A percentile compares a stretch with the other conserved stretches of the same genome.
These are phyloP conservation scores for Dynastes maya DNA, from an alignment of 2,888 invertebrate species.

Conservation along the genomic window DNA sequence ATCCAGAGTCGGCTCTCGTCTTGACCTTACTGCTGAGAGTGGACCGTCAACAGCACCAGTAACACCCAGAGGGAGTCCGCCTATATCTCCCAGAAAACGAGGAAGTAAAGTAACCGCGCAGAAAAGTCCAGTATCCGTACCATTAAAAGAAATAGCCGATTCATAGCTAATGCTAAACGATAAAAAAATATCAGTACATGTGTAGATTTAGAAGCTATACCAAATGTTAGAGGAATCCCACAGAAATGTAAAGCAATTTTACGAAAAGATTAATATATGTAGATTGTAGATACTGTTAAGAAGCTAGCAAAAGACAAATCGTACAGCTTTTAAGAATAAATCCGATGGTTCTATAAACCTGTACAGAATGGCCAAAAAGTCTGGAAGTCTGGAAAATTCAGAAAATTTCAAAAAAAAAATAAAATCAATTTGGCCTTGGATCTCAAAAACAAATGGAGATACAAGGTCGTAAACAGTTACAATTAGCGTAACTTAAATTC, in stretches of 20 bases:
- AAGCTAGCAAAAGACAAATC: slow-evolving; percentile 1
- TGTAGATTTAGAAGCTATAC: slow-evolving; percentile 27
- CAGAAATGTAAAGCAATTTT: slow-evolving; percentile 25
- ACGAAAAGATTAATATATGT: not conserved
- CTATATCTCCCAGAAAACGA: slow-evolving; percentile 78
- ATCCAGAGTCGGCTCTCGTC: slow-evolving; percentile 81
- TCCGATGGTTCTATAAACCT: not conserved
- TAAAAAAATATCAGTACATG: slow-evolving; percentile 11
- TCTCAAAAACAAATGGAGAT: no score
- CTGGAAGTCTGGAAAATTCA: not conserved
- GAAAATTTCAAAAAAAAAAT: no score
- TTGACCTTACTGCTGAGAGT: slow-evolving; percentile 79
- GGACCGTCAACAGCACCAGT: slow-evolving; percentile 82
- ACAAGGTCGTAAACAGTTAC: no score
- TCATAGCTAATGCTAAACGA: slow-evolving; percentile 57
- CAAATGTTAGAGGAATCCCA: not conserved
- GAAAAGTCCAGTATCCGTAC: slow-evolving; percentile 49
- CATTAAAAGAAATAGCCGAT: slow-evolving; percentile 60
- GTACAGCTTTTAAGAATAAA: slow-evolving; percentile 6
- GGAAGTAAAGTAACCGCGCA: slow-evolving; percentile 56
- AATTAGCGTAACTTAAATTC: no score
- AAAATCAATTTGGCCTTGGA: no score
- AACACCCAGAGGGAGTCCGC: slow-evolving; percentile 83
- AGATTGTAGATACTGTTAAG: not conserved
- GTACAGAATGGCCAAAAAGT: no score